Evolutionary conservation across 2,888 invertebrate species (phyloP), one percentile per base, ranked within the genome.

Genomic region (Temnothorax rugatulus): DNA sequence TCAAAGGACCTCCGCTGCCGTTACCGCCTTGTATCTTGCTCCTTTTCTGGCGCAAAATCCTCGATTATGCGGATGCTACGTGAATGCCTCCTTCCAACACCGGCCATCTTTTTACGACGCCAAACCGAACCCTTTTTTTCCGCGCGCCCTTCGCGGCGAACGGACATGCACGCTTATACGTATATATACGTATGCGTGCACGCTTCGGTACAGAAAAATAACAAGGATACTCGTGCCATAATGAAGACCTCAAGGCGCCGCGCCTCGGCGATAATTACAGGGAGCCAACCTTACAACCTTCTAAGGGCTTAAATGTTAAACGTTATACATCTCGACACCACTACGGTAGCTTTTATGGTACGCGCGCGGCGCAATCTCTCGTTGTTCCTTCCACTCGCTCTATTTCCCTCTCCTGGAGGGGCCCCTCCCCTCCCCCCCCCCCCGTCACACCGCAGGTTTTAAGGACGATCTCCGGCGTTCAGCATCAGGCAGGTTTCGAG

Each of bases 211-310:
- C 92, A 92, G 92, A 91, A 92, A 92, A 94, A 94, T 94, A 94
- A 94, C 94, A 93, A 94, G 94, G 93, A 94, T 94, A 92, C 92
- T 92, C 91, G 92, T 91, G 92, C 91, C 91, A 93, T 94, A 95
- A 95, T 95, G 94, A 95, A 95, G 95, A 95, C 93, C 95, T 95
- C 94, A 95, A 94, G 95, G 95, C 95, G 94, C 94, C 95, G 94
- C 95, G 93, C 94, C 93, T 93, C 92, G 91, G 93, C 93, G 93
- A 94, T 95, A 95, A 95, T 95, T 94, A 95, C 94, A 95, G 94
- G 94, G 95, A 94, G 93, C 93, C 93, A 93, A 94, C 92, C 94
- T 94, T 94, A 94, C 95, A 93, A 93, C 94, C 94, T 94, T 94
- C 94, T 94, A 94, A 94, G 94, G 94, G 93, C 94, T 94, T 94